A percentile compares a stretch with the other conserved stretches of the same genome.
Conservation (phyloP, 2,888 invertebrate genomes). For the Iselma pallidipennis region DNA sequence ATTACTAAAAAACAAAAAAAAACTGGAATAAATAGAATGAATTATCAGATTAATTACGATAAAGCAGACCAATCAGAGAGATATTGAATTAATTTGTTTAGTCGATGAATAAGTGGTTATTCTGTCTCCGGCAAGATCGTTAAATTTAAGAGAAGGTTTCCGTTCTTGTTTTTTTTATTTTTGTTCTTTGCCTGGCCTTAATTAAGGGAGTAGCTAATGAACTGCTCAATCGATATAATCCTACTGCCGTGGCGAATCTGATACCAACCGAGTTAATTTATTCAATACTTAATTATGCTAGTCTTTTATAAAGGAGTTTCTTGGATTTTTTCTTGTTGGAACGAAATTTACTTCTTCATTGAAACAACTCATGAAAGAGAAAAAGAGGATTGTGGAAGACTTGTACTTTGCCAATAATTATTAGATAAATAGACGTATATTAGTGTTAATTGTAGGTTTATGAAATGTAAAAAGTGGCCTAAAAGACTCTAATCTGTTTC, state of each 20-base stretch:
- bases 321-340: conserved; percentile 27
- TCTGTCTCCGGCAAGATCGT: conserved; percentile 36
- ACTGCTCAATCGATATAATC: conserved; percentile 54
- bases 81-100: conserved; percentile 24
- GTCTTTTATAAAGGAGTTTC: conserved; percentile 41
- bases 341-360: conserved; percentile 19
- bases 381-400: too few relatives aligned
- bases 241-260: conserved; percentile 51
- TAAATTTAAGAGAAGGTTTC: conserved; percentile 39
- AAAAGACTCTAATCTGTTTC: too few relatives aligned
- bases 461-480: too few relatives aligned
- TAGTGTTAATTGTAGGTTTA: too few relatives aligned
- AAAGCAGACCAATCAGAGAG: conserved; percentile 21
- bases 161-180: conserved; percentile 23
- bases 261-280: conserved; percentile 52
- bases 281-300: conserved; percentile 52
- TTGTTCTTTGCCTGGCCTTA: conserved; percentile 39
- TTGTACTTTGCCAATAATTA: too few relatives aligned
- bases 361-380: too few relatives aligned
- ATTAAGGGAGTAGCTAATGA: conserved; percentile 53
- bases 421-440: too few relatives aligned
- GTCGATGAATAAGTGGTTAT: conserved; percentile 27
- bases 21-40: conserved; percentile 8
- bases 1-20: neutral
- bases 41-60: conserved; percentile 26